Percentiles rank a stretch among this genome's conserved stretches.
These are phyloP conservation scores for Drosophila colorata DNA, from an alignment of 2,888 invertebrate genomes.

Conservation along the genomic window DNA sequence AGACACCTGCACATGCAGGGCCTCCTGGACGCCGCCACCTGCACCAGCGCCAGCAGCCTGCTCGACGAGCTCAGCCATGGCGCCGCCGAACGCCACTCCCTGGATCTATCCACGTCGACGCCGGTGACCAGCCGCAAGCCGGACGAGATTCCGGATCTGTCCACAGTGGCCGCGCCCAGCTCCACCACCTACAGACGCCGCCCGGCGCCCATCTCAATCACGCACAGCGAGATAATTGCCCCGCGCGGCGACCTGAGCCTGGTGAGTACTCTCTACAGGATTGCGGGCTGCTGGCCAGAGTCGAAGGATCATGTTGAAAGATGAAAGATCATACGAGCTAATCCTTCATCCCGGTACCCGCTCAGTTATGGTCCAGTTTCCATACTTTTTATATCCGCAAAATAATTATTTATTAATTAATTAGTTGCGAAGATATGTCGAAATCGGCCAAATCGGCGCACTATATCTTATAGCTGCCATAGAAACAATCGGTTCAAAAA, in stretches of 20 bases:
- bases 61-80: conserved; percentile 3
- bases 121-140: conserved; percentile 59
- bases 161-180: neutral
- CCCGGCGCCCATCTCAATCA: neutral
- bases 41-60: conserved; percentile 7
- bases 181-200: conserved; percentile 13
- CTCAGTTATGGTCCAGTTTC: too few species aligned
- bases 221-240: conserved; percentile 26
- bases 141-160: conserved; percentile 3
- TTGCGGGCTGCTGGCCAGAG: too few species aligned
- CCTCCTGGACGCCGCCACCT: neutral
- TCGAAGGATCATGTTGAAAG: too few species aligned
- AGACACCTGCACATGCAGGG: neutral
- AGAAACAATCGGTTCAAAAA: too few species aligned
- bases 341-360: too few species aligned
- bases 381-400: too few species aligned
- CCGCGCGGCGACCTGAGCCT: conserved; percentile 74
- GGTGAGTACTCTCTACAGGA: conserved; percentile 45
- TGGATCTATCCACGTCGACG: conserved; percentile 75
- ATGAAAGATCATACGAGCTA: too few species aligned
- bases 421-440: too few species aligned
- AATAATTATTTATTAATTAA: too few species aligned
- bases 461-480: too few species aligned
- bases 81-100: conserved; percentile 53
- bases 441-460: too few species aligned